Conservation (phyloP, 1,140 invertebrate genomes). For the Diorhabda sublineata region DNA sequence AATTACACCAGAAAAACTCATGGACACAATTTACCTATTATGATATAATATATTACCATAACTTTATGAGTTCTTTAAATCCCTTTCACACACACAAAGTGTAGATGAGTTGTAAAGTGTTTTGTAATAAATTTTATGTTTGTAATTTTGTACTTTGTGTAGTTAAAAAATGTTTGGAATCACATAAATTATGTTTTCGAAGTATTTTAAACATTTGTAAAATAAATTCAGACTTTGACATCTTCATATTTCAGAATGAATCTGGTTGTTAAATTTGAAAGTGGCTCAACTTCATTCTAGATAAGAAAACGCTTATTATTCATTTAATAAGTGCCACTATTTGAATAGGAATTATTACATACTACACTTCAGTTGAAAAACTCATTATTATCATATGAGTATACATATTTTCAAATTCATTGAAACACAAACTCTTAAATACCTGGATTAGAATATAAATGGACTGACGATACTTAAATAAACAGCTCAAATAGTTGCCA, state of each 20-base stretch:
- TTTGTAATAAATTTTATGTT: background rate
- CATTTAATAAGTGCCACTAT: slow-evolving; percentile 26
- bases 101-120: background rate
- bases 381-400: too few relatives aligned
- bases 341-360: slow-evolving; percentile 17
- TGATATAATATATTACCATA: background rate
- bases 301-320: slow-evolving; percentile 24
- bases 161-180: background rate
- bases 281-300: slow-evolving; percentile 20
- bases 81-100: slow-evolving; percentile 6
- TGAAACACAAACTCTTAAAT: too few relatives aligned
- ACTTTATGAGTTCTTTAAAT: slow-evolving; percentile 2
- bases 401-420: too few relatives aligned
- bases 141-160: background rate
- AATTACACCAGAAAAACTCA: slow-evolving; percentile 5
- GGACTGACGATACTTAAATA: too few relatives aligned
- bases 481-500: too few relatives aligned
- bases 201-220: background rate
- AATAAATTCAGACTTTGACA: background rate
- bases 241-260: slow-evolving; percentile 5
- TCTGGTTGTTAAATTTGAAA: slow-evolving; percentile 8
- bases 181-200: background rate
- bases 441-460: too few relatives aligned
- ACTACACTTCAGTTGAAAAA: too few relatives aligned
- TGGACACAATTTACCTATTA: slow-evolving; percentile 7